Conservation (phyloP, 1,140 invertebrate species). For the Drosophila triauraria region DNA sequence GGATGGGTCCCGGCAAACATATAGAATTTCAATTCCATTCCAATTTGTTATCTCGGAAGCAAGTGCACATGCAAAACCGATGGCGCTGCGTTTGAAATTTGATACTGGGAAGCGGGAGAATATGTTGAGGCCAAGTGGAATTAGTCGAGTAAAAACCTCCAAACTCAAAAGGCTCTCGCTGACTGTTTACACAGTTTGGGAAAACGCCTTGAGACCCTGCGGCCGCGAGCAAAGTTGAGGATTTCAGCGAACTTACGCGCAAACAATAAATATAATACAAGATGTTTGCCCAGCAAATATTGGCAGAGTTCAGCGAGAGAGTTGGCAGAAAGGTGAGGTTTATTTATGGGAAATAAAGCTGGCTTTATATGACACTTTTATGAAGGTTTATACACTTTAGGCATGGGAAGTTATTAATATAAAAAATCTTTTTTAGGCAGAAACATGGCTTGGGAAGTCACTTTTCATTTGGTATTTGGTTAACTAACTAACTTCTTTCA, state of each 20-base stretch:
- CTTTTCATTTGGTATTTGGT: background rate
- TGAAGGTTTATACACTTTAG: background rate
- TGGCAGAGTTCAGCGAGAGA: constrained; percentile 60
- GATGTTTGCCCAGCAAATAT: constrained; percentile 53
- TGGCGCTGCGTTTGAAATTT: constrained; percentile 50
- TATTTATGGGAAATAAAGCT: constrained; percentile 31
- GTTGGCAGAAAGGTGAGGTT: constrained; percentile 42
- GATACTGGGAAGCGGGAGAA: constrained; percentile 33
- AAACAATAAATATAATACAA: constrained; percentile 46
- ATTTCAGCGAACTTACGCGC: constrained; percentile 44
- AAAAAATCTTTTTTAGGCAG: background rate
- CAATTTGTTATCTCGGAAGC: constrained; percentile 76
- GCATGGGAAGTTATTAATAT: constrained; percentile 14
- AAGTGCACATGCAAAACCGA: constrained; percentile 49
- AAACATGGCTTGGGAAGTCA: background rate
- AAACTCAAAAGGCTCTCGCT: constrained; percentile 41
- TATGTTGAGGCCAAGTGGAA: constrained; percentile 30
- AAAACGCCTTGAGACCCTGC: constrained; percentile 18
- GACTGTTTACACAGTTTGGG: constrained; percentile 54
- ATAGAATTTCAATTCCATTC: constrained; percentile 75
- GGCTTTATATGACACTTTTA: constrained; percentile 17
- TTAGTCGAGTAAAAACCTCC: constrained; percentile 48
- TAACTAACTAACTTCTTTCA: no score
- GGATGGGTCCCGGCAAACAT: constrained; percentile 40
- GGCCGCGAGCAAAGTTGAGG: background rate